Conservation (phyloP, 2,113 vertebrate species). For the Syngnathus scovelli region DNA sequence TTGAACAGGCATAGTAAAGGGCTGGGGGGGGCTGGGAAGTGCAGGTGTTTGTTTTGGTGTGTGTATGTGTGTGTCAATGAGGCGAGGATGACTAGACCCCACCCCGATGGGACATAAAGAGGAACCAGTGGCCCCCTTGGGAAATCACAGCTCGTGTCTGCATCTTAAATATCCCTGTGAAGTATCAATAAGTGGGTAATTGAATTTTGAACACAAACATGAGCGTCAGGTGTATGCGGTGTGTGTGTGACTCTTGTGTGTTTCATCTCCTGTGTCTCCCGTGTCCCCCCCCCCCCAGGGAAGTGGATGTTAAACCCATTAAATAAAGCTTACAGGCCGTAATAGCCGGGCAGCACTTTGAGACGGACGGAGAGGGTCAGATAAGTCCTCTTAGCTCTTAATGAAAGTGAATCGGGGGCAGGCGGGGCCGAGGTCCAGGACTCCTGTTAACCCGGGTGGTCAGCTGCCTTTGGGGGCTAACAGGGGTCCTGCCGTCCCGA, state of each 20-base stretch:
- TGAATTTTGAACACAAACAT: slow-evolving; percentile 99
- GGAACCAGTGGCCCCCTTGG: slow-evolving; percentile 91
- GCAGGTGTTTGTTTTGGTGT: slow-evolving; percentile 60
- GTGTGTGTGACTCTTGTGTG: slow-evolving; percentile 61
- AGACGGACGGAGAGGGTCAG: slow-evolving; percentile 66
- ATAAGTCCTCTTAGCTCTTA: slow-evolving; percentile 73
- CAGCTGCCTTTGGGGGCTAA: slow-evolving; percentile 57
- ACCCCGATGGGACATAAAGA: slow-evolving; percentile 95
- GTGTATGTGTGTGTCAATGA: slow-evolving; percentile 56
- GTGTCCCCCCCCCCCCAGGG: slow-evolving; percentile 68
- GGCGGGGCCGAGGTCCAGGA: slow-evolving; percentile 48
- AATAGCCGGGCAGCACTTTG: slow-evolving; percentile 85
- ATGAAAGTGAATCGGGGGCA: slow-evolving; percentile 72
- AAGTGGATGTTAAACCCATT: slow-evolving; percentile 99
- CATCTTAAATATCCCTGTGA: slow-evolving; percentile 99
- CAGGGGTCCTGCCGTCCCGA: slow-evolving; percentile 40
- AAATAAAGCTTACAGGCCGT: slow-evolving; percentile 98
- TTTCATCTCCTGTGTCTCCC: slow-evolving; percentile 77
- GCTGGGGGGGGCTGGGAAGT: slow-evolving; percentile 52
- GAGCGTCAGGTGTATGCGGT: slow-evolving; percentile 84
- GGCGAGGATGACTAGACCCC: slow-evolving; percentile 34
- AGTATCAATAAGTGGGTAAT: slow-evolving; percentile 99
- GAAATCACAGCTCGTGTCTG: slow-evolving; percentile 99
- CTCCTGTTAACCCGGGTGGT: slow-evolving; percentile 68
- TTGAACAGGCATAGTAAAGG: slow-evolving; percentile 83